Percentiles rank a stretch among this genome's conserved stretches.
phyloP scores from a whole-genome alignment of 2,797 vertebrate species.

The Gephyroberyx darwinii region DNA sequence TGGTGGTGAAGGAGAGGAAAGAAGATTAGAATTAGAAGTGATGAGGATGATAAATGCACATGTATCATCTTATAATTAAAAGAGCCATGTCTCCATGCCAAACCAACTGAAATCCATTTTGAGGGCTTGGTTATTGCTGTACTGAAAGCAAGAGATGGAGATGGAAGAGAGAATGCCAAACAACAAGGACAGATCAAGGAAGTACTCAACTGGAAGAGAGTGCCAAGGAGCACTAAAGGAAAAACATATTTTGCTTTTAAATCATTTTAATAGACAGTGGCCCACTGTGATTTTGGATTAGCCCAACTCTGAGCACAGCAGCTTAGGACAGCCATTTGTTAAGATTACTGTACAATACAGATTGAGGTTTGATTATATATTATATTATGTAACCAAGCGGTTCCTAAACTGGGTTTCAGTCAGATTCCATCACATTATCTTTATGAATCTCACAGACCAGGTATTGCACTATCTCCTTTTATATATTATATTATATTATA shows the following conservation, averaged over 20 bases:
- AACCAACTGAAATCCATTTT: constrained; percentile 11
- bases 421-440: constrained; percentile 38
- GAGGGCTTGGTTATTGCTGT: constrained; percentile 9
- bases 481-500: too few relatives aligned
- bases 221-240: not conserved
- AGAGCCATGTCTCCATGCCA: not conserved
- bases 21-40: not conserved
- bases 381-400: constrained; percentile 4
- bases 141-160: not conserved
- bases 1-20: constrained; percentile 5
- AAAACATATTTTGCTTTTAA: constrained; percentile 16
- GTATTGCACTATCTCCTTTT: not conserved
- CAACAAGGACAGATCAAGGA: not conserved
- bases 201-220: not conserved
- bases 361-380: constrained; percentile 2
- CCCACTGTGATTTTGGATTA: constrained; percentile 6
- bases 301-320: not conserved
- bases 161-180: not conserved
- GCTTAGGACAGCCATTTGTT: constrained; percentile 6
- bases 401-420: constrained; percentile 10
- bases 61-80: too few relatives aligned
- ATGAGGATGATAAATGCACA: constrained; percentile 5
- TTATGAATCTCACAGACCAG: constrained; percentile 10
- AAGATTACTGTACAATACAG: not conserved
- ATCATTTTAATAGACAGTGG: constrained; percentile 3